Base-by-base conservation (phyloP, 2,888 invertebrate genomes). In the Thelaira solivaga region DNA sequence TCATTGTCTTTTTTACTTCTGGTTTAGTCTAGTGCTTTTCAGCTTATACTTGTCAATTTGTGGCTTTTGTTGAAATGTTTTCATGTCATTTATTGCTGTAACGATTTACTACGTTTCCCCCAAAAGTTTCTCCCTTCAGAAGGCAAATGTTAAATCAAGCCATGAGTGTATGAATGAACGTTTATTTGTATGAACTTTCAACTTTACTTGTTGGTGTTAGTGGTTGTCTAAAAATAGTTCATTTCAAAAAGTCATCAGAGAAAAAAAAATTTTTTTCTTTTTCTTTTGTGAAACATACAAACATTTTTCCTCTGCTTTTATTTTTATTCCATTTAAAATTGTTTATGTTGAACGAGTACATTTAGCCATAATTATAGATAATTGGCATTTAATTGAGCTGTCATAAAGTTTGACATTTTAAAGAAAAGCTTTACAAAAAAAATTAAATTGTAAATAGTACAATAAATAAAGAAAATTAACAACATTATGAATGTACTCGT, bases 31-130 rank as follows among this genome's bases (percentile, higher is more conserved):
- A n/a, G 7, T 39, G 62, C 61, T 74, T 75, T 80, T 76, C 75
- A 81, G 82, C 80, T 83, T 82, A 80, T 79, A 81, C 81, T 82
- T 82, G 82, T 83, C 83, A 82, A 82, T 81, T 81, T 82, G 82
- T 82, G 82, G 82, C 80, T 82, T 81, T 81, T 73, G 73, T 77
- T 72, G 55, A 74, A 74, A 78, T 73, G 78, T 81, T 78, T 80
- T 77, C 75, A 61, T 80, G 77, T 74, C 78, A 68, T 65, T 72
- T 49, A 74, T 68, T 51, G 71, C 45, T 49, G 29, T 47, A 34
- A 8, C 39, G 53, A 62, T 65, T 62, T 45, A 22, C 34, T 41
- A n/a, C 5, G 47, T 16, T 26, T 43, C 53, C 34, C 16, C 39
- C n/a, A n/a, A n/a, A n/a, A 16, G 20, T 24, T 39, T 4, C 13